Conservation (phyloP, 2,113 vertebrate genomes). For the Engystomops pustulosus region DNA sequence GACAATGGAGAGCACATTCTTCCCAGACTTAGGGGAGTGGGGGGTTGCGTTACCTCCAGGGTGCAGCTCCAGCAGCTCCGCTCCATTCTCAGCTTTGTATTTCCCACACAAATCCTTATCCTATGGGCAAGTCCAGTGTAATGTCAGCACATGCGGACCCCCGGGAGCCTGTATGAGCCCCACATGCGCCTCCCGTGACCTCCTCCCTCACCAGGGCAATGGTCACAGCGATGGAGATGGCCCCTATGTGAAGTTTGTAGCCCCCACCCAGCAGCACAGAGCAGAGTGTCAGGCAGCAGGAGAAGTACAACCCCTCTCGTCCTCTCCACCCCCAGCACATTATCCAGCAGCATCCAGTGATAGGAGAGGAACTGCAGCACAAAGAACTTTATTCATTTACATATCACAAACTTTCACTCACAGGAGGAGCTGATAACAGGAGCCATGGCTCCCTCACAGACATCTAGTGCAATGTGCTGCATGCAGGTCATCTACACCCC, state of each 20-base stretch:
- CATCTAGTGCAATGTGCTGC: too few relatives aligned
- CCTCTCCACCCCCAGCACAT: slow-evolving; percentile 62
- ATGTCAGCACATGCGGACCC: slow-evolving; percentile 68
- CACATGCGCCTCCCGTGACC: slow-evolving; percentile 76
- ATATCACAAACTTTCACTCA: background rate
- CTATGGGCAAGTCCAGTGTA: slow-evolving; percentile 64
- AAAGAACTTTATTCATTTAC: background rate
- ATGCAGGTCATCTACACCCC: too few relatives aligned
- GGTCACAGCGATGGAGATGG: slow-evolving; percentile 74
- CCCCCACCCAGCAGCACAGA: slow-evolving; percentile 17
- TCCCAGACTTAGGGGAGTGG: slow-evolving; percentile 19
- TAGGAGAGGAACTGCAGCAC: slow-evolving; percentile 32
- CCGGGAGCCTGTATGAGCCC: slow-evolving; percentile 69
- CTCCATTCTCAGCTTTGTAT: slow-evolving; percentile 75
- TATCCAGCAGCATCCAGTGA: too few relatives aligned
- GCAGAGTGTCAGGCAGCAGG: background rate
- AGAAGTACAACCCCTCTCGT: slow-evolving; percentile 7
- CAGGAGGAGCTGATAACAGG: background rate
- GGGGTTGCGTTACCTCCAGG: slow-evolving; percentile 74
- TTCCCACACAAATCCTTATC: slow-evolving; percentile 69
- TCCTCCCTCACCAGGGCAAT: slow-evolving; percentile 66
- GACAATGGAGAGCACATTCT: background rate
- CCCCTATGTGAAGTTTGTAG: slow-evolving; percentile 13
- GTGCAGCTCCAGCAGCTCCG: slow-evolving; percentile 70
- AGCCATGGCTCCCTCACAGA: background rate